Evolutionary conservation across 1,140 invertebrate genomes (phyloP).

Genomic region (Branchinecta lynchi): DNA sequence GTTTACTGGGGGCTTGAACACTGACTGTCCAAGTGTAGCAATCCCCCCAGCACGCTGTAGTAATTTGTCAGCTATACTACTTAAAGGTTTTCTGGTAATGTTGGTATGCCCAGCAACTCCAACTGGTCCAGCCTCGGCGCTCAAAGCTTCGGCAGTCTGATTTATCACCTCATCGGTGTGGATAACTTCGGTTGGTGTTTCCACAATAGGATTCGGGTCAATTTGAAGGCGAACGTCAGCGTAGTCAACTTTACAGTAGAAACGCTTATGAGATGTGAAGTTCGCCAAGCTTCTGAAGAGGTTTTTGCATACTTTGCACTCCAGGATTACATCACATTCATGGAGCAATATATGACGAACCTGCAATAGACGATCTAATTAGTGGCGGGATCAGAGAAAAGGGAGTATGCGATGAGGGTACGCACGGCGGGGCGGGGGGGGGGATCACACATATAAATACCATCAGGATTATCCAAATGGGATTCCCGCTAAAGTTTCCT

Average conservation of each 20-base stretch:
- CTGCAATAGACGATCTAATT: conserved; percentile 35
- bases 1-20: not conserved
- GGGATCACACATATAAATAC: too few species aligned
- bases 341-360: conserved; percentile 48
- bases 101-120: not conserved
- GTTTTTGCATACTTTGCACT: conserved; percentile 66
- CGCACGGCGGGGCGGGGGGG: too few species aligned
- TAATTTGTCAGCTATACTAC: not conserved
- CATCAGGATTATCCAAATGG: too few species aligned
- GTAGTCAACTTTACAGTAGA: conserved; percentile 45
- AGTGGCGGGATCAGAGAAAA: too few species aligned
- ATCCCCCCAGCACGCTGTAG: not conserved
- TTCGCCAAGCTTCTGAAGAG: conserved; percentile 65
- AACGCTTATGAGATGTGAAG: conserved; percentile 65
- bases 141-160: not conserved
- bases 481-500: too few species aligned
- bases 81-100: not conserved
- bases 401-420: too few species aligned
- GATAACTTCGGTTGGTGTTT: not conserved
- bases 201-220: not conserved
- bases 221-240: conserved; percentile 25
- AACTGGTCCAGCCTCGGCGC: not conserved
- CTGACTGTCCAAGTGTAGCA: not conserved
- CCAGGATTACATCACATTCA: conserved; percentile 68
- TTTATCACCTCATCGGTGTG: not conserved